Base-by-base conservation (phyloP, 2,797 vertebrate genomes). In the Phoeniculus purpureus region DNA sequence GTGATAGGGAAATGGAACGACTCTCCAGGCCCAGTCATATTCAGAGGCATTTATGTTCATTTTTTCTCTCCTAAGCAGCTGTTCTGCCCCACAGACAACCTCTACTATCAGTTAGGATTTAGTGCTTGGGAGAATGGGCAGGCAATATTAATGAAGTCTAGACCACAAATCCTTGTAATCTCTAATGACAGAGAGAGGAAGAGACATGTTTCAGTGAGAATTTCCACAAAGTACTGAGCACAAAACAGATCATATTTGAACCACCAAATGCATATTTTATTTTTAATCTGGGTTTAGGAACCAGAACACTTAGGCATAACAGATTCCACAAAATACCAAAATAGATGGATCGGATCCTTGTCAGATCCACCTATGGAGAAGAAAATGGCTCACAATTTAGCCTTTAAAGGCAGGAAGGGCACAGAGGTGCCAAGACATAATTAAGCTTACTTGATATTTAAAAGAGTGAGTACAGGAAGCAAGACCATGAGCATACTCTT, bases 381-480 rank as follows among this genome's bases (percentile, higher is more conserved):
- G 22, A 71, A 78, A 85, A 90, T 15, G 31, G 51, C 29, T 87
- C 58, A 75, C 16, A 60, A 66, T 21, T 62, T 43, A 52, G 64
- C 22, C 37, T 84, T 60, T 64, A 74, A 74, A 40, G 45, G 27
- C 58, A 78, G 31, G 54, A 90, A 81, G 31, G 58, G 34, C 50
- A 19, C 26, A 60, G 32, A 89, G 34, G 14, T 56, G 23, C 23
- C 6, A 59, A 64, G 21, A 82, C 62, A 82, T 68, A 88, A 85
- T 79, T 89, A 90, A 90, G 60, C n/a, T 90, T 88, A 45, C 15
- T 68, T 83, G 83, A 88, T 82, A 62, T 91, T 74, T 89, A 73
- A 84, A 94, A 54, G 70, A 85, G 56, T 34, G 45, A 78, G 14
- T 29, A 40, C 10, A 13, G 61, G 68, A 91, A 80, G 47, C 40